These are phyloP conservation scores for Tridacna crocea DNA, from an alignment of 2,888 invertebrate genomes.

Conservation along the genomic window DNA sequence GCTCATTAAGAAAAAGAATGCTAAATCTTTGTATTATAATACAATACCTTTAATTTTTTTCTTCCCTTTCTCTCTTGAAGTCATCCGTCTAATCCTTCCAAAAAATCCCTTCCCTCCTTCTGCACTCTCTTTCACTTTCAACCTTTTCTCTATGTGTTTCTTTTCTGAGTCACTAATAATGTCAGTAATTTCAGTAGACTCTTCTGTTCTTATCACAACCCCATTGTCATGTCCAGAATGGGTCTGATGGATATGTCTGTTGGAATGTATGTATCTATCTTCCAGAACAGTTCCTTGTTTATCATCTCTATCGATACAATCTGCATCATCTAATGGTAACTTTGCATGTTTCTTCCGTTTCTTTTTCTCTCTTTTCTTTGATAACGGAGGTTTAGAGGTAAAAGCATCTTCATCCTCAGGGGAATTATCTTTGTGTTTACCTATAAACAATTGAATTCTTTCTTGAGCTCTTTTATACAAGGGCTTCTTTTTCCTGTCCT, in stretches of 20 bases:
- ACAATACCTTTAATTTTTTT: slow-evolving; percentile 46
- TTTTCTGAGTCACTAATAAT: slow-evolving; percentile 34
- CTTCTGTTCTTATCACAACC: slow-evolving; percentile 42
- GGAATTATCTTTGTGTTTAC: slow-evolving; percentile 21
- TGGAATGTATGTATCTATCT: slow-evolving; percentile 49
- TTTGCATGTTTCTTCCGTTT: slow-evolving; percentile 24
- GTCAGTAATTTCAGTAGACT: slow-evolving; percentile 34
- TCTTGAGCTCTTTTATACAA: slow-evolving; percentile 72
- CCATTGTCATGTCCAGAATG: slow-evolving; percentile 27
- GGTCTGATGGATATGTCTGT: slow-evolving; percentile 52
- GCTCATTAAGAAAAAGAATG: not conserved
- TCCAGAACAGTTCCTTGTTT: slow-evolving; percentile 28
- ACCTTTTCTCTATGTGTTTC: slow-evolving; percentile 62
- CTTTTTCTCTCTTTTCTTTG: slow-evolving; percentile 31
- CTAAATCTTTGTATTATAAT: not conserved
- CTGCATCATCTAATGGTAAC: slow-evolving; percentile 26
- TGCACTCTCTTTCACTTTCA: slow-evolving; percentile 63
- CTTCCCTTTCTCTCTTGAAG: slow-evolving; percentile 40
- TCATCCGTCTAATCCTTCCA: slow-evolving; percentile 45
- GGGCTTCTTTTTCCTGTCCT: slow-evolving; percentile 72
- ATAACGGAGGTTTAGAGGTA: not conserved
- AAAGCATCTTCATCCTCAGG: slow-evolving; percentile 15
- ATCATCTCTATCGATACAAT: slow-evolving; percentile 11
- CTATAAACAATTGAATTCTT: slow-evolving; percentile 64
- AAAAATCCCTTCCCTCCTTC: slow-evolving; percentile 50